A percentile compares a stretch with the other conserved stretches of the same genome.
Evolutionary conservation across 2,888 invertebrate species (phyloP).

Genomic region (Hedychridium roseum): DNA sequence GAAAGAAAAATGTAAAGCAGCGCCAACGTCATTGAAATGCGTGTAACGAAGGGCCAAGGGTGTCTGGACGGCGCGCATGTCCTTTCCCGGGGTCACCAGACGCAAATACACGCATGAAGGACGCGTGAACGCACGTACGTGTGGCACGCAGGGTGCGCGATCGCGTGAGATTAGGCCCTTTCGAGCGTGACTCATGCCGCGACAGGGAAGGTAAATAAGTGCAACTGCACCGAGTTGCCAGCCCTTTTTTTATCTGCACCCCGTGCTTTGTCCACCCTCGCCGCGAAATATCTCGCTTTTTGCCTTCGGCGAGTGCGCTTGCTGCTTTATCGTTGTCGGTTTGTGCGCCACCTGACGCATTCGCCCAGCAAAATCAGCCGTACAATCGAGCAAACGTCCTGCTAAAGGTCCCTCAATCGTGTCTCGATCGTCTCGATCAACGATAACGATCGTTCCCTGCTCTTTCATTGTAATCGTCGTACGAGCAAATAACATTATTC

Average conservation of each 20-base stretch:
- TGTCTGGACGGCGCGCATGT: constrained; percentile 2
- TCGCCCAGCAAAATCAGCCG: no score
- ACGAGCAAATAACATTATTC: no score
- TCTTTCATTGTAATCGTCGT: no score
- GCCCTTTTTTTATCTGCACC: constrained; percentile 10
- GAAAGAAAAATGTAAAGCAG: constrained; percentile 40
- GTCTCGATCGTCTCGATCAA: no score
- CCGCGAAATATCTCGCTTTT: no score
- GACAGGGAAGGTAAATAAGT: constrained; percentile 43
- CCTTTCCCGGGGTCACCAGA: constrained; percentile 27
- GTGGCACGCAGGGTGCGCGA: constrained; percentile 17
- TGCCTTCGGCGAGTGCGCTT: no score
- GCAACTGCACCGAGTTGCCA: constrained; percentile 37
- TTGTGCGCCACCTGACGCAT: no score
- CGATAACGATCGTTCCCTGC: no score
- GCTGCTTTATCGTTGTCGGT: no score
- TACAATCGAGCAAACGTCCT: no score
- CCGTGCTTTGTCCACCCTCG: no score
- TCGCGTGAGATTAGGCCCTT: constrained; percentile 44
- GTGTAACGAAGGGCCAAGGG: constrained; percentile 28
- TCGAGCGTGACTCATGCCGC: constrained; percentile 42
- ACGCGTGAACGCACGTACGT: constrained; percentile 34
- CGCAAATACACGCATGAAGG: constrained; percentile 3
- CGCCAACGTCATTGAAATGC: constrained; percentile 38
- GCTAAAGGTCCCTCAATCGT: no score